Base-by-base conservation (phyloP, 2,797 vertebrate species). In the Crax fasciolata region DNA sequence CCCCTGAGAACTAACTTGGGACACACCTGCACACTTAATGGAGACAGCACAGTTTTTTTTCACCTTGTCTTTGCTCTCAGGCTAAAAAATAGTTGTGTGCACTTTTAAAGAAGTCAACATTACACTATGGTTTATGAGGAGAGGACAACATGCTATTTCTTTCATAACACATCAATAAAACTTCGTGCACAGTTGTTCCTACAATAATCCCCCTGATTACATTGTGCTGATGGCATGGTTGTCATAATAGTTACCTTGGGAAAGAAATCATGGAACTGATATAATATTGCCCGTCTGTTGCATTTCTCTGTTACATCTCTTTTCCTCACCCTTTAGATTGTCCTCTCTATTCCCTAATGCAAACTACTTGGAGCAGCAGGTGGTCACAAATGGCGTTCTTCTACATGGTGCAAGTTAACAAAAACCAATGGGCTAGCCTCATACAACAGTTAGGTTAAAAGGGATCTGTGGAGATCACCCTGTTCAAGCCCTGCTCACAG, bases 361-460 rank as follows among this genome's bases (percentile, higher is more conserved):
- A 84, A 93, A 68, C 46, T 72, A 32, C 9, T 51, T 17, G 39
- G 67, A 51, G 48, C 20, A 23, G 20, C 8, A 5, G n/a, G 63
- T 3, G 10, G 41, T 57, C 51, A 23, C 35, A 85, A 92, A 72
- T 28, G 6, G 5, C 44, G n/a, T 76, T 86, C 55, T 84, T 62
- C 43, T 10, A 52, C 39, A 46, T 0, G 1, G 41, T 81, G 24
- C 32, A 81, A 54, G 5, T 11, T 73, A n/a, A 76, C 28, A 84
- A 85, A 83, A 78, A 35, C 0, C 49, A 79, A 7, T 12, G 32
- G 51, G 48, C 23, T 8, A 81, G 66, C 86, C 62, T 55, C 51
- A 41, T 25, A 79, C 6, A 75, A 44, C 32, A 81, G 75, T 24
- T 72, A 81, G 13, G 85, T 84, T 78, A 55, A 91, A 93, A 73